A percentile compares a stretch with the other conserved stretches of the same genome.
Evolutionary conservation across 2,888 invertebrate species (phyloP).

Genomic region (Cheilosia soror): DNA sequence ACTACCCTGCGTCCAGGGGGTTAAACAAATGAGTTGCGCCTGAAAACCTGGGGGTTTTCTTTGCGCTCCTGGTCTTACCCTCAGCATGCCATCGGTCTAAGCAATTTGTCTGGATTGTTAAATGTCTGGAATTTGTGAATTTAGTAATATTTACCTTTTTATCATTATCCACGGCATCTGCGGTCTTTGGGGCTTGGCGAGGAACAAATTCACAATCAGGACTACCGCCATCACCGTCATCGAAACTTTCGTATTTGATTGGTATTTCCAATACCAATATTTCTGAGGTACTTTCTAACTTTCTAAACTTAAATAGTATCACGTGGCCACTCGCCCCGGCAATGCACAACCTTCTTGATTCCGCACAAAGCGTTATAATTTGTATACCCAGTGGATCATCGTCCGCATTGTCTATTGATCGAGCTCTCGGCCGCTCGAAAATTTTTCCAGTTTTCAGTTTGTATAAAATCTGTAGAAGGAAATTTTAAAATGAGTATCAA

Average conservation of each 20-base stretch:
- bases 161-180: constrained; percentile 81
- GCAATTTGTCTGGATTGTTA: constrained; percentile 51
- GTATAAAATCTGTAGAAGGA: constrained; percentile 89
- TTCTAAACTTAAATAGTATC: constrained; percentile 97
- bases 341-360: constrained; percentile 94
- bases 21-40: constrained; percentile 96
- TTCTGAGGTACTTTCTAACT: constrained; percentile 93
- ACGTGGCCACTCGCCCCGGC: constrained; percentile 97
- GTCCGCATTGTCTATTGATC: constrained; percentile 87
- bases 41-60: constrained; percentile 98
- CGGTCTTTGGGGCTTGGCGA: constrained; percentile 84
- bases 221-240: constrained; percentile 90
- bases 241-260: constrained; percentile 92
- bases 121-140: constrained; percentile 14
- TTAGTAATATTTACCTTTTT: constrained; percentile 83
- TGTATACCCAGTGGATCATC: constrained; percentile 96
- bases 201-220: constrained; percentile 92
- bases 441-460: constrained; percentile 98
- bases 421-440: constrained; percentile 85
- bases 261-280: constrained; percentile 93
- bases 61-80: constrained; percentile 90
- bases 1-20: constrained; percentile 91
- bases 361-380: constrained; percentile 95
- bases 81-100: constrained; percentile 85
- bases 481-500: constrained; percentile 4